phyloP scores from a whole-genome alignment of 2,888 invertebrate genomes.

The Graphium colonna region DNA sequence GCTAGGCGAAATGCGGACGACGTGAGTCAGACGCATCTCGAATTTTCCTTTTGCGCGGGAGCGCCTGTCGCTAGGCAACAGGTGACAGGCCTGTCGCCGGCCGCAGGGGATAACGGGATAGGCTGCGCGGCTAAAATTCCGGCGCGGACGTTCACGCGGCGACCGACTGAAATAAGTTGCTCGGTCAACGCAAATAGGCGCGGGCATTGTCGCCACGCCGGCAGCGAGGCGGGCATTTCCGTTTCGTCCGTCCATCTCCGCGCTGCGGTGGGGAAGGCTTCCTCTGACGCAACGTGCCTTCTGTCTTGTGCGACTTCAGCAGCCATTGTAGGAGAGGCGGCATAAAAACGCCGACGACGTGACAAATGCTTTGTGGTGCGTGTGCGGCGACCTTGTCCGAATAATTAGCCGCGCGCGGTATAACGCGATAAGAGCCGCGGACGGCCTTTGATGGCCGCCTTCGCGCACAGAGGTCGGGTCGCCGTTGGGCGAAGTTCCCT shows the following conservation, averaged over 20 bases:
- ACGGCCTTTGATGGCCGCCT: conserved; percentile 21
- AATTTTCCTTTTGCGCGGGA: conserved; percentile 70
- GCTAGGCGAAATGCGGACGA: conserved; percentile 47
- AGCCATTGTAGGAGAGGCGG: conserved; percentile 27
- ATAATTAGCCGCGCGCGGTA: conserved; percentile 18
- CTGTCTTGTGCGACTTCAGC: conserved; percentile 47
- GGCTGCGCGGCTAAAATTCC: conserved; percentile 76
- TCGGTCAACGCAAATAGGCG: conserved; percentile 76
- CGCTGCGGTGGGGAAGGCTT: conserved; percentile 32
- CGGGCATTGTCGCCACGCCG: conserved; percentile 72
- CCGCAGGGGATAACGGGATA: conserved; percentile 63
- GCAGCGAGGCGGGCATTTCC: conserved; percentile 72
- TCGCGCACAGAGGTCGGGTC: conserved; percentile 14
- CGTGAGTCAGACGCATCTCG: conserved; percentile 72
- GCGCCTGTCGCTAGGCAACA: conserved; percentile 39
- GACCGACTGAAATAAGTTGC: conserved; percentile 77
- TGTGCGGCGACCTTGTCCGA: conserved; percentile 23
- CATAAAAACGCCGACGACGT: neutral
- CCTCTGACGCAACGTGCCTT: conserved; percentile 57
- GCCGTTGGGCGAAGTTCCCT: conserved; percentile 17
- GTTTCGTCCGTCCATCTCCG: conserved; percentile 58
- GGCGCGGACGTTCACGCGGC: conserved; percentile 74
- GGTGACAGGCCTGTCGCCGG: conserved; percentile 32
- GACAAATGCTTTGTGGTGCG: conserved; percentile 14
- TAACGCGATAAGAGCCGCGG: conserved; percentile 16